Percentiles rank a stretch among this genome's conserved stretches.
Conservation (phyloP, 2,888 invertebrate species). For the Oligia fasciuncula region DNA sequence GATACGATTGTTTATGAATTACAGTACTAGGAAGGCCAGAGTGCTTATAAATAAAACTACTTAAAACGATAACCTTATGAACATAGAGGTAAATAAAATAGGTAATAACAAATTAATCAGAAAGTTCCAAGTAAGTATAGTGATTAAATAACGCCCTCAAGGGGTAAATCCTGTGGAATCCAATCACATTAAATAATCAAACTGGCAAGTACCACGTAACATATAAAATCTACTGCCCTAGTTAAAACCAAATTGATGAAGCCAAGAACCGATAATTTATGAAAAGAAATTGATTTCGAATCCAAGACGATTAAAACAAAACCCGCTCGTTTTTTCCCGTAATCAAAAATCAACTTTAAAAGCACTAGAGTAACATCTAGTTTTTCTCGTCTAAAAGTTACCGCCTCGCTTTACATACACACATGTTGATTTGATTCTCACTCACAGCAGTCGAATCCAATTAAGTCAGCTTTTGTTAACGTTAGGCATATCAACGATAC, state of each 20-base stretch:
- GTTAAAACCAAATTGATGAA: conserved; percentile 14
- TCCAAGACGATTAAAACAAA: conserved; percentile 45
- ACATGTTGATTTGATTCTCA: conserved; percentile 74
- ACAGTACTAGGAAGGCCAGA: neutral
- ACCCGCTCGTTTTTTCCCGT: conserved; percentile 1
- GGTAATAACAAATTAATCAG: neutral
- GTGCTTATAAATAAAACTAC: neutral
- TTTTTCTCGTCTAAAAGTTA: conserved; percentile 36
- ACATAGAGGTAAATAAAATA: neutral
- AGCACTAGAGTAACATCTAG: conserved; percentile 18
- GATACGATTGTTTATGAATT: conserved; percentile 4
- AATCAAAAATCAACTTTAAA: conserved; percentile 46
- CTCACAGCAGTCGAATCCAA: conserved; percentile 74
- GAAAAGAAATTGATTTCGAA: conserved; percentile 39
- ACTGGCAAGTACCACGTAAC: neutral
- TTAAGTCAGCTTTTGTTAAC: conserved; percentile 76
- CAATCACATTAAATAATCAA: conserved; percentile 33
- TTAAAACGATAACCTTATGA: neutral
- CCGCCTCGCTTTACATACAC: conserved; percentile 64
- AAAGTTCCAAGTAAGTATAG: neutral
- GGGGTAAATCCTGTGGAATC: neutral
- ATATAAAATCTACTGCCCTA: conserved; percentile 3
- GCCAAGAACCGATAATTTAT: conserved; percentile 16
- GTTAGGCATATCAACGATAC: conserved; percentile 69
- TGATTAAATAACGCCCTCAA: neutral